phyloP scores from a whole-genome alignment of 2,888 invertebrate species.

The Chalcosyrphus nemorum region DNA sequence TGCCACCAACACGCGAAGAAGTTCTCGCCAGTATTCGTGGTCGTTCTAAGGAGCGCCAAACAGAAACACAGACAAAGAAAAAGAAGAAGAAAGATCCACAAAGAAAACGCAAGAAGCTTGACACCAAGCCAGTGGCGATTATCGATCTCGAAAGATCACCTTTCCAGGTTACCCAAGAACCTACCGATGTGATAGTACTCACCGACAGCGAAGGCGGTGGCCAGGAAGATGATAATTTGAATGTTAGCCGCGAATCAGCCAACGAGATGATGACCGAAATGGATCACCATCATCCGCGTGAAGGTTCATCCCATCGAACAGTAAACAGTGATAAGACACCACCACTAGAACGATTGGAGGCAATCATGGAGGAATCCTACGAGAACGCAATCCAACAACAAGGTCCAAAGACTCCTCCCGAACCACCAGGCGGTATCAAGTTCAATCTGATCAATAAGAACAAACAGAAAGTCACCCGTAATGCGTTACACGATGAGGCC shows the following conservation, averaged over 20 bases:
- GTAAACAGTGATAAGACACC: constrained; percentile 77
- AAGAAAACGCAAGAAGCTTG: constrained; percentile 83
- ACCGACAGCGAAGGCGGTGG: constrained; percentile 90
- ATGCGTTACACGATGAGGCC: constrained; percentile 84
- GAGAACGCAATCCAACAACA: constrained; percentile 81
- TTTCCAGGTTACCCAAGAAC: constrained; percentile 91
- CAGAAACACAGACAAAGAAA: constrained; percentile 74
- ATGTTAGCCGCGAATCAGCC: constrained; percentile 74
- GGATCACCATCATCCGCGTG: constrained; percentile 54
- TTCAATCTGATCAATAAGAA: constrained; percentile 84
- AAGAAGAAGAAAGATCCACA: constrained; percentile 76
- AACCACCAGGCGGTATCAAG: constrained; percentile 84
- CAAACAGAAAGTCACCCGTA: constrained; percentile 84
- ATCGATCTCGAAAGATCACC: constrained; percentile 93
- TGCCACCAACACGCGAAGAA: constrained; percentile 80
- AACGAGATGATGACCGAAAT: constrained; percentile 69
- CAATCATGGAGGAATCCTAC: constrained; percentile 80
- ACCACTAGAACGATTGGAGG: constrained; percentile 76
- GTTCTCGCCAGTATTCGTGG: constrained; percentile 77
- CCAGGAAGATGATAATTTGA: constrained; percentile 76
- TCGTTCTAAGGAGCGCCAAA: constrained; percentile 76
- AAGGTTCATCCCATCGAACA: constrained; percentile 75
- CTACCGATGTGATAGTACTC: constrained; percentile 90
- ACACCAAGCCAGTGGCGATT: constrained; percentile 89
- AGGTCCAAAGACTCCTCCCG: constrained; percentile 90